These are phyloP conservation scores for Brachypterus glaber DNA, from an alignment of 2,888 invertebrate genomes.

Conservation along the genomic window DNA sequence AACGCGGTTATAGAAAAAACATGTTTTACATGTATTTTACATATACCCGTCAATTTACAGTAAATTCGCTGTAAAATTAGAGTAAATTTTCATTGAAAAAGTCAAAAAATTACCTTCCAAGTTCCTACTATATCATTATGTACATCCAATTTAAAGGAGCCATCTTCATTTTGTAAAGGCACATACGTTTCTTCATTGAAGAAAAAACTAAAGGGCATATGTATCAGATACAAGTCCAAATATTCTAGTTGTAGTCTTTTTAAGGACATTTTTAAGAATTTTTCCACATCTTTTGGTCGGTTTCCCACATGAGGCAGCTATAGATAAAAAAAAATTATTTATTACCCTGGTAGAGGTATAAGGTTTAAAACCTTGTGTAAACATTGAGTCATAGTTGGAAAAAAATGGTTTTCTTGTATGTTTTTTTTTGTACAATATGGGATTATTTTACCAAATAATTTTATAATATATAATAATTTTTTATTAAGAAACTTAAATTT, in stretches of 20 bases:
- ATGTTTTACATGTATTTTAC: not conserved
- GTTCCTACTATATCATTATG: conserved; percentile 55
- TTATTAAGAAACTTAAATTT: too few relatives aligned
- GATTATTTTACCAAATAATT: too few relatives aligned
- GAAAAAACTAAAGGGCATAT: conserved; percentile 62
- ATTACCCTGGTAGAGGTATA: too few relatives aligned
- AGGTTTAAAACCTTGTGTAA: too few relatives aligned
- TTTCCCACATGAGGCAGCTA: conserved; percentile 63
- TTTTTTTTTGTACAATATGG: too few relatives aligned
- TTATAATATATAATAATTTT: too few relatives aligned
- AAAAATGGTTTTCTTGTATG: too few relatives aligned
- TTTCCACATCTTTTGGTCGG: conserved; percentile 55
- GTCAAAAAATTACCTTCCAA: conserved; percentile 51
- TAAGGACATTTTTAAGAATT: conserved; percentile 56
- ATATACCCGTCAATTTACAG: not conserved
- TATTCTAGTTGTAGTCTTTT: conserved; percentile 55
- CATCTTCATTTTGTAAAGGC: conserved; percentile 49
- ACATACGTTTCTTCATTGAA: conserved; percentile 47
- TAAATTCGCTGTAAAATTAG: not conserved
- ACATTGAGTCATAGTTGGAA: too few relatives aligned
- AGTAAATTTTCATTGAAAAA: not conserved
- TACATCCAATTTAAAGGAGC: conserved; percentile 50
- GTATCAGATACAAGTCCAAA: conserved; percentile 69
- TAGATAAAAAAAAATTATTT: too few relatives aligned
- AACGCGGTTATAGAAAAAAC: too few relatives aligned